Conservation (phyloP, 2,113 vertebrate genomes). For the Phrynosoma blainvillii region DNA sequence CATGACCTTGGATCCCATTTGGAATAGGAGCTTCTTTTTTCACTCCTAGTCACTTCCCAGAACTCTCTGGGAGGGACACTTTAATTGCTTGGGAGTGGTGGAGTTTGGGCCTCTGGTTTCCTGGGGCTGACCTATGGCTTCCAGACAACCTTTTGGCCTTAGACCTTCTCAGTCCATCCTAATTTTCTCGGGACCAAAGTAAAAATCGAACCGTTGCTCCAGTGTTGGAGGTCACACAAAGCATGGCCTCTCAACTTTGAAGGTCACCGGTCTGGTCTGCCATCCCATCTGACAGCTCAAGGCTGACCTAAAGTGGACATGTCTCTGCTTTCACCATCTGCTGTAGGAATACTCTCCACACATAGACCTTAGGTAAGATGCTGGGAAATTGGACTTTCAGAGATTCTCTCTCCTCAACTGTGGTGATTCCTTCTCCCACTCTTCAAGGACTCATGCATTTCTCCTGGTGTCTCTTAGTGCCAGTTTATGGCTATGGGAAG, state of each 20-base stretch:
- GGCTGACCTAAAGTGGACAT: neutral
- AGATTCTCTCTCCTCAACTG: no score
- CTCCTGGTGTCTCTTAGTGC: neutral
- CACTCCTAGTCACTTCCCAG: neutral
- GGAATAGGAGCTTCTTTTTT: neutral
- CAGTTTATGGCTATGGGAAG: neutral
- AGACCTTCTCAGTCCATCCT: neutral
- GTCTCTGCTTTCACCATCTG: slow-evolving; percentile 1
- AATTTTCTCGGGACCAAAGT: neutral
- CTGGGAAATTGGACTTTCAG: neutral
- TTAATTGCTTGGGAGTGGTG: neutral
- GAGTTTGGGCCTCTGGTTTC: neutral
- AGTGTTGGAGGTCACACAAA: neutral
- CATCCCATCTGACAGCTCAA: neutral
- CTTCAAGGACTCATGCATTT: neutral
- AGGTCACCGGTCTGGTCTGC: neutral
- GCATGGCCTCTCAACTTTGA: neutral
- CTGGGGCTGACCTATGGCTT: neutral
- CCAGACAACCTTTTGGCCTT: neutral
- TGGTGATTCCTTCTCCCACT: neutral
- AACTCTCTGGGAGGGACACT: neutral
- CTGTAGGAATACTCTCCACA: neutral
- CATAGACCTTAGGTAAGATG: neutral
- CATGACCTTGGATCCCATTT: neutral
- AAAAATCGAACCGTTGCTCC: neutral